A percentile compares a stretch with the other conserved stretches of the same genome.
phyloP scores from a whole-genome alignment of 1,140 invertebrate genomes.

The Achatina immaculata region DNA sequence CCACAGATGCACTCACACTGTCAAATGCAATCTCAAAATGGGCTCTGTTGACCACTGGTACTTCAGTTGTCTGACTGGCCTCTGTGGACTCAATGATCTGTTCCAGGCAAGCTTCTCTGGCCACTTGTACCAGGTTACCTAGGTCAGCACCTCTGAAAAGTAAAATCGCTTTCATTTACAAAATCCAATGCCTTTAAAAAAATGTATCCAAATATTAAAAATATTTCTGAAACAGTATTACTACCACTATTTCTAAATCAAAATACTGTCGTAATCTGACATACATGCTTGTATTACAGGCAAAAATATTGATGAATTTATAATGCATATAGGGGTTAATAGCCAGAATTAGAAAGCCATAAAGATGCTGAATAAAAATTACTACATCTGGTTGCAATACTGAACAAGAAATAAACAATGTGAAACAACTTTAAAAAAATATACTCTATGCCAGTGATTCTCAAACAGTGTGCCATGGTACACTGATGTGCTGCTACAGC shows the following conservation, averaged over 20 bases:
- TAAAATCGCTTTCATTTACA: slow-evolving; percentile 10
- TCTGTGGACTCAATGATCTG: slow-evolving; percentile 35
- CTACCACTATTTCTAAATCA: not conserved
- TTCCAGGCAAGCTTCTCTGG: slow-evolving; percentile 35
- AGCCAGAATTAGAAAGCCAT: too few relatives aligned
- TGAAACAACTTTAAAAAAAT: too few relatives aligned
- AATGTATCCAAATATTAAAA: not conserved
- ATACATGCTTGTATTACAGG: too few relatives aligned
- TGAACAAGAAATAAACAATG: too few relatives aligned
- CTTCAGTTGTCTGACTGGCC: not conserved
- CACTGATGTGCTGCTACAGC: too few relatives aligned
- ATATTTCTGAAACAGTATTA: not conserved
- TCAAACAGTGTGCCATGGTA: too few relatives aligned
- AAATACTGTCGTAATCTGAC: not conserved
- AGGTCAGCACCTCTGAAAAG: slow-evolving; percentile 31
- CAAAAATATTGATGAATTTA: too few relatives aligned
- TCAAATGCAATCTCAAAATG: slow-evolving; percentile 37
- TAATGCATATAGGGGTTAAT: too few relatives aligned
- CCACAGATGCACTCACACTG: slow-evolving; percentile 32
- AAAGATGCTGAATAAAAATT: too few relatives aligned
- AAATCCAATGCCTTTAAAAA: not conserved
- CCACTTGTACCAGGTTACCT: slow-evolving; percentile 34
- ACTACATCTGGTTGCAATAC: too few relatives aligned
- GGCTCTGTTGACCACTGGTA: slow-evolving; percentile 1
- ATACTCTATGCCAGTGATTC: too few relatives aligned